These are phyloP conservation scores for Recurvirostra avosetta DNA, from an alignment of 2,113 vertebrate genomes.

Conservation along the genomic window DNA sequence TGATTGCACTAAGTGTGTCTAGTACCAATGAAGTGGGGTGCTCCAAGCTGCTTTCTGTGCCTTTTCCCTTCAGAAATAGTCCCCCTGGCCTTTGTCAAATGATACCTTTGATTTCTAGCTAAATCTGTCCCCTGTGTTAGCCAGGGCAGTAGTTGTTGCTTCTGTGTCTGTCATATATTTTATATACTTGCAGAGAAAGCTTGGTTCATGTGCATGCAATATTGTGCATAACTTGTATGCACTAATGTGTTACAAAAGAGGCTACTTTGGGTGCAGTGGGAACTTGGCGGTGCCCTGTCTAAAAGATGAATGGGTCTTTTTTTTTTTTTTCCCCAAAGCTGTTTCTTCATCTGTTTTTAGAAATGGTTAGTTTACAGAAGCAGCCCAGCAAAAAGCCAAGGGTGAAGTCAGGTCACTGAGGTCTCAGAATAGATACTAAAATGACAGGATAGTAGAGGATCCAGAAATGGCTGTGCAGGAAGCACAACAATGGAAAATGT, in stretches of 20 bases:
- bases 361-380: background rate
- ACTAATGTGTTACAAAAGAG: background rate
- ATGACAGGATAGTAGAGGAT: background rate
- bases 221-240: background rate
- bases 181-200: background rate
- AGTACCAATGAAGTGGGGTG: accelerated
- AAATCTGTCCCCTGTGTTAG: background rate
- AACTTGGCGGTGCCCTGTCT: background rate
- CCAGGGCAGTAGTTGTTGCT: background rate
- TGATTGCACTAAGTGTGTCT: too few species aligned
- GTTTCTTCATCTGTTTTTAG: background rate
- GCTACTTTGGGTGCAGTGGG: background rate
- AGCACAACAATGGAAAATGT: background rate
- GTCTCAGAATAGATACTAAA: background rate
- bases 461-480: background rate
- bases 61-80: background rate
- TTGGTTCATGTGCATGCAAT: background rate
- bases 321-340: background rate
- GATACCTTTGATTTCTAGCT: background rate
- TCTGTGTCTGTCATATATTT: background rate
- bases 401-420: background rate
- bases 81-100: background rate
- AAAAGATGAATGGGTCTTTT: background rate
- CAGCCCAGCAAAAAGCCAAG: background rate
- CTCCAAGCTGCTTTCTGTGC: background rate